Conservation (phyloP, 2,797 vertebrate species). For the Arnoldichthys spilopterus region DNA sequence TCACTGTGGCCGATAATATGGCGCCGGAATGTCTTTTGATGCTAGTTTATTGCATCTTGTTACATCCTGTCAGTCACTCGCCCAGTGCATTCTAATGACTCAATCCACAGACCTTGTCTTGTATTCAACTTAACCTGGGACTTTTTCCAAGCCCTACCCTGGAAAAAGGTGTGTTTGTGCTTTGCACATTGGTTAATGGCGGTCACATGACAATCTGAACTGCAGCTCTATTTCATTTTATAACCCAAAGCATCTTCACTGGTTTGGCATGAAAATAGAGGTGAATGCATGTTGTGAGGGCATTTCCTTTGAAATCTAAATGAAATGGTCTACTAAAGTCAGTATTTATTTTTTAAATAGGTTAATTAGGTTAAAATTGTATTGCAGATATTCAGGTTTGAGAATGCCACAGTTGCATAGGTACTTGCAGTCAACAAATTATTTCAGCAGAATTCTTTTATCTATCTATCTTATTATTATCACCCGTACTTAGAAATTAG, state of each 20-base stretch:
- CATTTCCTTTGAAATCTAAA: background rate
- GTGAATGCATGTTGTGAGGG: too few species aligned
- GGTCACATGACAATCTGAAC: constrained; percentile 2
- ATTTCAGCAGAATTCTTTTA: too few species aligned
- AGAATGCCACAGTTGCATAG: too few species aligned
- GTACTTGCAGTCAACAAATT: background rate
- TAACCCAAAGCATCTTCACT: too few species aligned
- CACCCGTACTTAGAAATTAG: too few species aligned
- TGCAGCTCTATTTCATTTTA: too few species aligned
- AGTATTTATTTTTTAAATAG: background rate
- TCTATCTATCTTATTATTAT: too few species aligned
- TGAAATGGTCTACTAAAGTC: background rate
- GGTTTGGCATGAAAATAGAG: too few species aligned
- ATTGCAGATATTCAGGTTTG: background rate
- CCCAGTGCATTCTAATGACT: constrained; percentile 24
- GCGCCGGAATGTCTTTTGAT: constrained; percentile 29
- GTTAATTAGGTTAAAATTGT: background rate
- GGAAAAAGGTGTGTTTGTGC: background rate
- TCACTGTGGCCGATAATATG: constrained; percentile 39
- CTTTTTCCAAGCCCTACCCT: background rate
- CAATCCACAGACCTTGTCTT: constrained; percentile 5
- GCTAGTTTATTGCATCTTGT: constrained; percentile 38
- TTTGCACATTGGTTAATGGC: constrained; percentile 9
- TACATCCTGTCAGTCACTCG: constrained; percentile 49
- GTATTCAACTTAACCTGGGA: background rate